Base-by-base conservation (phyloP, 2,797 vertebrate species). In the Gadopsis bispinosus region DNA sequence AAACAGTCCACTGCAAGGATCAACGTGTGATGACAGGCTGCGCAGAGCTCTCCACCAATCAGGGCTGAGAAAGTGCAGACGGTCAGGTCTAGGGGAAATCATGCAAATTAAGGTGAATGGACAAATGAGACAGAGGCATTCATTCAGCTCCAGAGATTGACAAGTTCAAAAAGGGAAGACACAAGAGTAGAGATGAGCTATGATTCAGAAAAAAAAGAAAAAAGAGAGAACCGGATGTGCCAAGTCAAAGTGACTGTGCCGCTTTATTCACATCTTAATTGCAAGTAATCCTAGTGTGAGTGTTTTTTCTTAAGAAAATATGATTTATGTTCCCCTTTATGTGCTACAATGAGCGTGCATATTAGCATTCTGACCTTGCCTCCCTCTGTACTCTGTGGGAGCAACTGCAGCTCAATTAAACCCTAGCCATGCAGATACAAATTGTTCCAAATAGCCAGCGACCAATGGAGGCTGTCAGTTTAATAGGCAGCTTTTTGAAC, bases 381-480 rank as follows among this genome's bases (percentile, higher is more conserved):
- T 79, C 79, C 55, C 73, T 79, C 70, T 77, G 79, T 79, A 70
- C 82, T 83, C 81, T 61, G 64, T 55, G 75, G 77, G 87, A 81
- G 79, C 86, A 91, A 88, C 91, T 73, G 75, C 74, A 88, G 85
- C 88, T 93, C 89, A 94, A 92, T 94, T 94, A 93, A 89, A 86
- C 69, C 64, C n/a, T 77, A 88, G 55, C 75, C 73, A 87, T 63
- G 80, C 81, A 89, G 86, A 91, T 84, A 81, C 79, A 92, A 90
- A 92, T 83, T 84, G 81, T 86, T 53, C 87, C 86, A 86, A 90
- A 88, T 83, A 78, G 73, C 73, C 62, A 9, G 54, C 69, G 53
- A 88, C 84, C 85, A 81, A 81, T 73, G 73, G 83, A 80, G 62
- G 60, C 58, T 80, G 73, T 85, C 79, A 66, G 8, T 89, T 85